Evolutionary conservation across 2,888 invertebrate species (phyloP).

Genomic region (Pollenia labialis): DNA sequence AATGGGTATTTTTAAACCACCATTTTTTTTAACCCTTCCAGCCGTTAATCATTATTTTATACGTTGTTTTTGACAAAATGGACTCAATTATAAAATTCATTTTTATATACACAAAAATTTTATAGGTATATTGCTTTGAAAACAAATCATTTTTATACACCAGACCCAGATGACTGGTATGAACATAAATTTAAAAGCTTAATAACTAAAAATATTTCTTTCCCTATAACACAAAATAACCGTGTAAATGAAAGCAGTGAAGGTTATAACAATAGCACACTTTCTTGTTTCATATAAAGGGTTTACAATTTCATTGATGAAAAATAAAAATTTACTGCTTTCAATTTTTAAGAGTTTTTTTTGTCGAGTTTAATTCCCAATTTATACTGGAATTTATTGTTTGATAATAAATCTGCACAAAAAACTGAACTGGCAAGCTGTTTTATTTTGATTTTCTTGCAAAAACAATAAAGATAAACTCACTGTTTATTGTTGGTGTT

Average conservation of each 20-base stretch:
- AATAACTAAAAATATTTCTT: constrained; percentile 77
- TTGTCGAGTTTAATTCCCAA: too few species aligned
- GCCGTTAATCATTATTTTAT: constrained; percentile 41
- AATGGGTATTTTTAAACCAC: too few species aligned
- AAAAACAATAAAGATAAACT: too few species aligned
- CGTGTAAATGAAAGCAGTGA: constrained; percentile 8
- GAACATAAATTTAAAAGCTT: constrained; percentile 82
- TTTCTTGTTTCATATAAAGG: too few species aligned
- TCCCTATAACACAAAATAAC: constrained; percentile 20
- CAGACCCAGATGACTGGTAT: constrained; percentile 61
- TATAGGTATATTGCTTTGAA: constrained; percentile 34
- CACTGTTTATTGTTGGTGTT: too few species aligned
- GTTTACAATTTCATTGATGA: too few species aligned
- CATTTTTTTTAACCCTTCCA: not conserved
- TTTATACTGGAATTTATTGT: too few species aligned
- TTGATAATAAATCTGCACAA: too few species aligned
- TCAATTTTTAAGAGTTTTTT: too few species aligned
- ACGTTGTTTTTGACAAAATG: constrained; percentile 49
- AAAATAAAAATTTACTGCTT: too few species aligned
- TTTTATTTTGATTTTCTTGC: too few species aligned
- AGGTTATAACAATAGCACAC: not conserved
- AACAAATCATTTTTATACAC: constrained; percentile 42
- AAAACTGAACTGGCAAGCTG: too few species aligned
- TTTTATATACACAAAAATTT: constrained; percentile 43
- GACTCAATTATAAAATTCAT: constrained; percentile 60